Evolutionary conservation across 2,113 vertebrate genomes (phyloP), one percentile per base, ranked within the genome.

Genomic region (Myiozetetes cayanensis): DNA sequence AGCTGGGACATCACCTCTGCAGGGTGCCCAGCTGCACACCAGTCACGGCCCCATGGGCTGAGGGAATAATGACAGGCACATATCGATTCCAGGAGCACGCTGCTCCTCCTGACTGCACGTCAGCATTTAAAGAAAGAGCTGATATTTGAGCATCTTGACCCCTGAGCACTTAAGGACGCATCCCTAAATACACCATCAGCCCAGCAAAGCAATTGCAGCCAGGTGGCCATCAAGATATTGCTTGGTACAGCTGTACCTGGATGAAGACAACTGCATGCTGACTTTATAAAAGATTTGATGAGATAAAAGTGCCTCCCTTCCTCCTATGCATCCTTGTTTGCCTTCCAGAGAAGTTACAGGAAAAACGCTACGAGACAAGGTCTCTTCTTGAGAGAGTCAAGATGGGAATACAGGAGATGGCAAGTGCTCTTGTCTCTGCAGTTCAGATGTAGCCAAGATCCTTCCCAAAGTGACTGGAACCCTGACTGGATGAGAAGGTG

Each of bases 81-180:
- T 93, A 95, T 94, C 10, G 28, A 96, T 91, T 95, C 56, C 93
- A 73, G 74, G 23, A 89, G 44, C 43, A n/a, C 0, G 0, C 77
- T 82, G 93, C 66, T 95, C 44, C 49, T 90, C 89, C 86, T 90
- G 85, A 43, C 81, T 85, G 67, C 56, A 22, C 0, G 0, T 94
- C 94, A 95, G 96, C 77, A 41, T 65, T 89, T 85, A 85, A 59
- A 85, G 59, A 55, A 72, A 92, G 81, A 79, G 49, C 66, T 95
- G 94, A 93, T 61, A 95, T 46, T 91, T 76, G 87, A 95, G 84
- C 41, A 94, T 50, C 85, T 58, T 96, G 87, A 94, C 78, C 84
- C 62, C 49, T 3, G 5, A 68, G 76, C 50, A 18, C 76, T 59
- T 35, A 56, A 87, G 91, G 77, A 79, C 8, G 0, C 22, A 78